phyloP scores from a whole-genome alignment of 2,888 invertebrate genomes.

The Scaptomyza caliginosa region DNA sequence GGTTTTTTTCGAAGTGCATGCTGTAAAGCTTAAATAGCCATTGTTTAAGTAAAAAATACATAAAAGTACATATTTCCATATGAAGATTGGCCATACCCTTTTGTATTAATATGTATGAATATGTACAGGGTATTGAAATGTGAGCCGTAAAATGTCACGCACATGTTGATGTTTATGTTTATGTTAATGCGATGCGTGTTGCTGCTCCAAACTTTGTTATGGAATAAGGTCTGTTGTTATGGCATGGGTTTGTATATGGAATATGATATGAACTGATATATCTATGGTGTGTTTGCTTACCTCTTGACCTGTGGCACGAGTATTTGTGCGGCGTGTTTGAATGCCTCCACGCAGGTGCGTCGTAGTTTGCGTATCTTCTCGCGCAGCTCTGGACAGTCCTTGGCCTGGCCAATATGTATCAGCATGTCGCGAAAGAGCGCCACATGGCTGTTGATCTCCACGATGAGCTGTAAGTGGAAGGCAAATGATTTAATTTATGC shows the following conservation, averaged over 20 bases:
- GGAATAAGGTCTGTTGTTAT: neutral
- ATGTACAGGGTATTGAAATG: conserved; percentile 35
- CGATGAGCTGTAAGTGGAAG: conserved; percentile 89
- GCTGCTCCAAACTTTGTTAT: conserved; percentile 19
- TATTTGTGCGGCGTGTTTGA: conserved; percentile 91
- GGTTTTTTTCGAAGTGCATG: neutral
- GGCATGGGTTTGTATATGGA: conserved; percentile 2
- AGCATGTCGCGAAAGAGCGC: conserved; percentile 94
- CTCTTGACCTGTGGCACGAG: conserved; percentile 93
- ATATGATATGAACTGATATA: conserved; percentile 3
- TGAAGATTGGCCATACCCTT: neutral
- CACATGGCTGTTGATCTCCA: conserved; percentile 95
- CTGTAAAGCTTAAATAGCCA: no score
- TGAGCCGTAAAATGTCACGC: conserved; percentile 68
- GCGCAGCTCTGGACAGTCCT: conserved; percentile 93
- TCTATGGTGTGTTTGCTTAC: conserved; percentile 85
- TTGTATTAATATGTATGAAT: neutral
- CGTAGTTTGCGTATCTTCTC: conserved; percentile 93
- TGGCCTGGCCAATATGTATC: conserved; percentile 93
- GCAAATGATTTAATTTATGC: conserved; percentile 66
- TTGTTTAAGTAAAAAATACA: no score
- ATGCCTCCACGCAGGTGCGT: conserved; percentile 93
- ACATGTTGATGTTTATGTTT: conserved; percentile 76
- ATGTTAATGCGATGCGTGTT: conserved; percentile 52
- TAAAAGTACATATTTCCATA: neutral